phyloP scores from a whole-genome alignment of 2,797 vertebrate species.

The Sebastes diploproa region DNA sequence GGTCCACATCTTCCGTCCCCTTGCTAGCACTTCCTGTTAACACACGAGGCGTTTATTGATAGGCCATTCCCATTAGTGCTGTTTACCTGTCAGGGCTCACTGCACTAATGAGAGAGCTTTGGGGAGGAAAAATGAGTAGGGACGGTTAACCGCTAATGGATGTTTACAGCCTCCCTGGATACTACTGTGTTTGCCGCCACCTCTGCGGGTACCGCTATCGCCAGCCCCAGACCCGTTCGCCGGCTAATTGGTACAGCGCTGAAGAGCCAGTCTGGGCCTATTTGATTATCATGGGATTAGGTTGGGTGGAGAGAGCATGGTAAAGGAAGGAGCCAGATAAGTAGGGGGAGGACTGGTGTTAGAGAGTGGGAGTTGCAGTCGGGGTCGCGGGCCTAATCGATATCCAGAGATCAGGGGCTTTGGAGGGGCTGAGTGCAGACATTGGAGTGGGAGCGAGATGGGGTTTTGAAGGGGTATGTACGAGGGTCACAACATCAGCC shows the following conservation, averaged over 20 bases:
- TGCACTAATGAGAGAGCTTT: conserved; percentile 94
- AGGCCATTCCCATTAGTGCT: conserved; percentile 92
- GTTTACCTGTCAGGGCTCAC: conserved; percentile 92
- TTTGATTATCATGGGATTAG: conserved; percentile 78
- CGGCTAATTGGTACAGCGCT: conserved; percentile 79
- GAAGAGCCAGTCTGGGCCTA: conserved; percentile 70
- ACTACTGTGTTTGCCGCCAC: conserved; percentile 58
- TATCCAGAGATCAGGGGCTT: conserved; percentile 64
- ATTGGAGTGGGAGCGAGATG: conserved; percentile 46
- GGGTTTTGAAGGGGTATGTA: conserved; percentile 64
- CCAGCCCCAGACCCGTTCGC: conserved; percentile 43
- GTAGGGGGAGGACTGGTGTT: conserved; percentile 48
- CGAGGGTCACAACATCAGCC: conserved; percentile 71
- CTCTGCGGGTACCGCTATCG: conserved; percentile 66
- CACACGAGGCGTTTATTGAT: conserved; percentile 89
- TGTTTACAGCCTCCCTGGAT: conserved; percentile 88
- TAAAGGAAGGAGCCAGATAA: conserved; percentile 49
- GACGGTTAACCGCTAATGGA: conserved; percentile 91
- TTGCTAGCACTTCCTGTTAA: conserved; percentile 83
- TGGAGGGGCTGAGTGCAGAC: conserved; percentile 60
- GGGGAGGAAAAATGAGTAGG: conserved; percentile 90
- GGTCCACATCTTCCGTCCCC: conserved; percentile 60
- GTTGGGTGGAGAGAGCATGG: conserved; percentile 54
- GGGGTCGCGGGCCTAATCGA: conserved; percentile 70
- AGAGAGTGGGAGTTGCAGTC: conserved; percentile 53